Percentiles rank a stretch among this genome's conserved stretches.
Evolutionary conservation across 2,113 vertebrate genomes (phyloP).

Genomic region (Nerophis lumbriciformis): DNA sequence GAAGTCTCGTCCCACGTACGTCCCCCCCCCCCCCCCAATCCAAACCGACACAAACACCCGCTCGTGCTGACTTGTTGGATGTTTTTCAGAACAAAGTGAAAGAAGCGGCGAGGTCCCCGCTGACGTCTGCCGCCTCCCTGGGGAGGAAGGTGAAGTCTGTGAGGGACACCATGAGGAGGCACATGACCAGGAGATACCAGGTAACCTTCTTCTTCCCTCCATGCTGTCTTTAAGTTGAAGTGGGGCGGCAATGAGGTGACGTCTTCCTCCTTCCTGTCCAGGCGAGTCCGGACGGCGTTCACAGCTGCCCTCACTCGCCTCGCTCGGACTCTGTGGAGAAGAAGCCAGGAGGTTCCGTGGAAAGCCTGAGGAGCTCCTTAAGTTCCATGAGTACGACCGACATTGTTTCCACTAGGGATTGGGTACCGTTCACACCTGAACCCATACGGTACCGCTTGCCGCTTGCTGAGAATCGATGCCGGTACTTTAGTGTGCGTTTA

Average conservation of each 20-base stretch:
- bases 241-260: too few relatives aligned
- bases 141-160: conserved; percentile 97
- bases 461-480: neutral
- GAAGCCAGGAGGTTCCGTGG: conserved; percentile 90
- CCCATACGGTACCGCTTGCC: neutral
- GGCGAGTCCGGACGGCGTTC: conserved; percentile 74
- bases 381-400: conserved; percentile 89
- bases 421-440: too few relatives aligned
- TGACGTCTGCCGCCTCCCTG: conserved; percentile 83
- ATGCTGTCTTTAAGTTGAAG: too few relatives aligned
- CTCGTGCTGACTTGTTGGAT: neutral
- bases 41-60: neutral
- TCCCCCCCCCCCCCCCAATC: neutral
- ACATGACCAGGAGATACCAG: conserved; percentile 91
- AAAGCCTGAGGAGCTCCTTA: conserved; percentile 93
- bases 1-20: conserved; percentile 57
- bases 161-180: conserved; percentile 95
- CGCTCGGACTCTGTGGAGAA: conserved; percentile 79
- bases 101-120: conserved; percentile 83
- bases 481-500: neutral
- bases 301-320: conserved; percentile 73
- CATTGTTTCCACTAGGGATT: too few relatives aligned
- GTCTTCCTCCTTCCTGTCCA: conserved; percentile 36
- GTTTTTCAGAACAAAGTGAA: conserved; percentile 76
- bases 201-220: conserved; percentile 61